phyloP scores from a whole-genome alignment of 2,888 invertebrate species.

The Euproctis similis region DNA sequence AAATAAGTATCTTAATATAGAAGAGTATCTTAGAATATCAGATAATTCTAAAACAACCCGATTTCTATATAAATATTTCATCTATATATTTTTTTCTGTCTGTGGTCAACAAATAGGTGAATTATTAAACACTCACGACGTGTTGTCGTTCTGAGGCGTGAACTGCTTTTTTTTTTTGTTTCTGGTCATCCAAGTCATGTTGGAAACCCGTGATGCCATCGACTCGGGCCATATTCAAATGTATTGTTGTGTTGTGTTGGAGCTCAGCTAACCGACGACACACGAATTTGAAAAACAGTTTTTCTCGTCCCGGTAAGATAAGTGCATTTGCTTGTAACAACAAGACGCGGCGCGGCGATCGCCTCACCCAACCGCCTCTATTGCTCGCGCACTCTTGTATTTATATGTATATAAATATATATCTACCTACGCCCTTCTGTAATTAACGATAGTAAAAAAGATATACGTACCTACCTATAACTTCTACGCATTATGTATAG shows the following conservation, averaged over 20 bases:
- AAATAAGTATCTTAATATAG: too few relatives aligned
- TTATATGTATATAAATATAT: too few relatives aligned
- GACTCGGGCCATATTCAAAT: conserved; percentile 44
- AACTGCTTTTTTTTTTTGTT: conserved; percentile 49
- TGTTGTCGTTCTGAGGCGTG: too few relatives aligned
- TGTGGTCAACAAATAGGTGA: too few relatives aligned
- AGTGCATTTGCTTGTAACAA: conserved; percentile 76
- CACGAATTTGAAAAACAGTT: conserved; percentile 57
- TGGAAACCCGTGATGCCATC: conserved; percentile 56
- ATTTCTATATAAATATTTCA: too few relatives aligned
- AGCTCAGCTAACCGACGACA: conserved; percentile 63
- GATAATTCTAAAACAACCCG: too few relatives aligned
- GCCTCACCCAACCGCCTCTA: conserved; percentile 57
- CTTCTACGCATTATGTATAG: too few relatives aligned
- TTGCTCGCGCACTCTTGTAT: conserved; percentile 59
- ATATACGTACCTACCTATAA: too few relatives aligned
- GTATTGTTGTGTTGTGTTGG: conserved; percentile 58
- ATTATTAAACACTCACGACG: too few relatives aligned
- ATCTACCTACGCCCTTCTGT: conserved; percentile 70
- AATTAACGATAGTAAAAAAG: conserved; percentile 69
- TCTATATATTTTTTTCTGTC: too few relatives aligned
- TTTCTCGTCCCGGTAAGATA: conserved; percentile 71
- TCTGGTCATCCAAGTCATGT: conserved; percentile 56
- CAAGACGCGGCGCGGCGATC: conserved; percentile 64
- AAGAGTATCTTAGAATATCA: too few relatives aligned